These are phyloP conservation scores for Lamproptera curius DNA, from an alignment of 2,888 invertebrate species.

Conservation along the genomic window DNA sequence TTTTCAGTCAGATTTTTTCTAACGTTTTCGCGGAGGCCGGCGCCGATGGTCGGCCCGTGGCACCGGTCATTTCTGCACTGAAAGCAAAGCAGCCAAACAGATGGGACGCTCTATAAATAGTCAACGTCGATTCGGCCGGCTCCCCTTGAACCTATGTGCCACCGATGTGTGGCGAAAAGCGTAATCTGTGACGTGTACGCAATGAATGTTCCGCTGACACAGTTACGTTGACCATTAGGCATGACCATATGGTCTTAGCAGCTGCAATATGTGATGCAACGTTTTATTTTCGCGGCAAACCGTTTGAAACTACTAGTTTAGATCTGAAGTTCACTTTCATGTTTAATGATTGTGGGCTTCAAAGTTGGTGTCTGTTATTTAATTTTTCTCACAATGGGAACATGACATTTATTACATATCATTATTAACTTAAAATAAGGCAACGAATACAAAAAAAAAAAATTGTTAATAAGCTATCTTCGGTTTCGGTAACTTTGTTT, in stretches of 20 bases:
- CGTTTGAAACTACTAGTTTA: neutral
- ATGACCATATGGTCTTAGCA: constrained; percentile 59
- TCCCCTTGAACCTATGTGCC: constrained; percentile 74
- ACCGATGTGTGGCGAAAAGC: constrained; percentile 49
- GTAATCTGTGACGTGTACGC: constrained; percentile 64
- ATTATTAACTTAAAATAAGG: no score
- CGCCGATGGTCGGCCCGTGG: constrained; percentile 59
- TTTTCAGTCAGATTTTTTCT: no score
- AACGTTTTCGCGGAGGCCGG: constrained; percentile 38
- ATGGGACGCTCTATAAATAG: constrained; percentile 72
- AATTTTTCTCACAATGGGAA: no score
- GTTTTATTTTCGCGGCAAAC: constrained; percentile 10
- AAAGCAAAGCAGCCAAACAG: constrained; percentile 68
- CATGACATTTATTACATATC: no score
- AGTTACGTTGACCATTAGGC: constrained; percentile 70
- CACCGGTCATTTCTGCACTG: constrained; percentile 74
- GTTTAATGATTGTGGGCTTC: no score
- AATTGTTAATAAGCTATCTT: no score
- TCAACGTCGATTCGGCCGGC: constrained; percentile 66
- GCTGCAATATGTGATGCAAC: constrained; percentile 38
- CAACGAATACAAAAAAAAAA: no score
- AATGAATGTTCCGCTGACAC: constrained; percentile 72
- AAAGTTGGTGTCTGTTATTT: no score
- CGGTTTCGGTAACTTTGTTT: no score
- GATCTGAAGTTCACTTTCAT: no score